Conservation (phyloP, 2,888 invertebrate genomes). For the Bedellia somnulentella region DNA sequence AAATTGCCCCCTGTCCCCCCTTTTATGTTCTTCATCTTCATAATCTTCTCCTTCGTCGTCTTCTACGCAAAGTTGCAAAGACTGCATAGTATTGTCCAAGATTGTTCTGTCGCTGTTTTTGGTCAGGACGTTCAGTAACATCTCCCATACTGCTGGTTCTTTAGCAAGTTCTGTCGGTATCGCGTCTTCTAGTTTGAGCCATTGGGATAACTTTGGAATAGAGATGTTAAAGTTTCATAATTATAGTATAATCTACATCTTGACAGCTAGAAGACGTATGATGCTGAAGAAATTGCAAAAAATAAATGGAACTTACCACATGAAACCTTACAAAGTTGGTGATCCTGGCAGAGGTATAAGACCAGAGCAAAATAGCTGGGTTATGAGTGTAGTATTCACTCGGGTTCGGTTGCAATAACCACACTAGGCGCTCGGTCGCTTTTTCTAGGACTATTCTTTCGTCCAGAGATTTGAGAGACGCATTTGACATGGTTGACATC, state of each 20-base stretch:
- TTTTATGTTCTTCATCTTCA: slow-evolving; percentile 25
- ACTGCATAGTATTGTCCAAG: slow-evolving; percentile 27
- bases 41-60: slow-evolving; percentile 21
- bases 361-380: slow-evolving; percentile 41
- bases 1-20: slow-evolving; percentile 23
- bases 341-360: slow-evolving; percentile 37
- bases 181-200: slow-evolving; percentile 34
- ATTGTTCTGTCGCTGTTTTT: slow-evolving; percentile 19
- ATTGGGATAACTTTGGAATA: slow-evolving; percentile 33
- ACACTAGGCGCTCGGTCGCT: slow-evolving; percentile 30
- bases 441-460: slow-evolving; percentile 38
- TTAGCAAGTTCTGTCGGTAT: slow-evolving; percentile 32
- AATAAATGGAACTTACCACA: slow-evolving; percentile 25
- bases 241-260: too few relatives aligned
- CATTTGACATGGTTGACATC: slow-evolving; percentile 46
- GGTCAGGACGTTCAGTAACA: slow-evolving; percentile 31
- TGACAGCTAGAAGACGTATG: too few relatives aligned
- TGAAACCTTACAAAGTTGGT: slow-evolving; percentile 23
- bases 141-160: slow-evolving; percentile 31
- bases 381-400: slow-evolving; percentile 38
- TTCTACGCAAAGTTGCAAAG: slow-evolving; percentile 25
- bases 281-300: not conserved
- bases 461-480: slow-evolving; percentile 26
- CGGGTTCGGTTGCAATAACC: slow-evolving; percentile 30
- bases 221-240: too few relatives aligned